These are phyloP conservation scores for Scaptodrosophila lebanonensis DNA, from an alignment of 1,140 invertebrate species.

Conservation along the genomic window DNA sequence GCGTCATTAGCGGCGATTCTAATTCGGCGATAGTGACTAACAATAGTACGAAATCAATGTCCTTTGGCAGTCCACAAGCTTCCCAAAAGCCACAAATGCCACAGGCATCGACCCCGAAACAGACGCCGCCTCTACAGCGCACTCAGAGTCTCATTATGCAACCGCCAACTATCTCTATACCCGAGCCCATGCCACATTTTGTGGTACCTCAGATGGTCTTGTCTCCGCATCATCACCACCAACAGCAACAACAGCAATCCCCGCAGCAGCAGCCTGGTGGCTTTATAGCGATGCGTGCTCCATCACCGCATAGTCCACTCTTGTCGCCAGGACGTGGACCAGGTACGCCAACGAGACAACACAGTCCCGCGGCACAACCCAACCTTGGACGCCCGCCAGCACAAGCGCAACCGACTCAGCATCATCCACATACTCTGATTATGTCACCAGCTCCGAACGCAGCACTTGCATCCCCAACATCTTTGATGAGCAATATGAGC, in stretches of 20 bases:
- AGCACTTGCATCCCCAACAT: not conserved
- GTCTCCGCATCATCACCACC: slow-evolving; percentile 57
- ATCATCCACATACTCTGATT: slow-evolving; percentile 34
- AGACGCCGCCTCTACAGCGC: slow-evolving; percentile 28
- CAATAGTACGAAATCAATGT: slow-evolving; percentile 34
- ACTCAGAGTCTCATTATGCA: slow-evolving; percentile 76
- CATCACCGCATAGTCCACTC: slow-evolving; percentile 63
- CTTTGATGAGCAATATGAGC: slow-evolving; percentile 18
- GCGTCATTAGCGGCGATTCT: slow-evolving; percentile 58
- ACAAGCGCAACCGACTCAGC: slow-evolving; percentile 31
- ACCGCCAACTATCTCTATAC: slow-evolving; percentile 80
- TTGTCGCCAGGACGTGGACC: slow-evolving; percentile 52
- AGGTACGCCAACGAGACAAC: slow-evolving; percentile 49
- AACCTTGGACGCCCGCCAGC: slow-evolving; percentile 12
- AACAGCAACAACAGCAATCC: slow-evolving; percentile 35
- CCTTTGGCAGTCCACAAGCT: slow-evolving; percentile 49
- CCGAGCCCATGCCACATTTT: slow-evolving; percentile 78
- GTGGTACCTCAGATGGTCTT: slow-evolving; percentile 79
- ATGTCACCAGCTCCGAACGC: slow-evolving; percentile 32
- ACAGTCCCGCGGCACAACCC: slow-evolving; percentile 44
- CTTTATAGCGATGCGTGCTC: slow-evolving; percentile 54
- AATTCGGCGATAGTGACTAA: slow-evolving; percentile 59
- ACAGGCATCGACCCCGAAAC: slow-evolving; percentile 53
- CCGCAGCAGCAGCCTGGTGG: slow-evolving; percentile 19
- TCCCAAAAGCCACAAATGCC: slow-evolving; percentile 36